Evolutionary conservation across 2,113 vertebrate species (phyloP), one percentile per base, ranked within the genome.

Genomic region (Eurystomus gularis): DNA sequence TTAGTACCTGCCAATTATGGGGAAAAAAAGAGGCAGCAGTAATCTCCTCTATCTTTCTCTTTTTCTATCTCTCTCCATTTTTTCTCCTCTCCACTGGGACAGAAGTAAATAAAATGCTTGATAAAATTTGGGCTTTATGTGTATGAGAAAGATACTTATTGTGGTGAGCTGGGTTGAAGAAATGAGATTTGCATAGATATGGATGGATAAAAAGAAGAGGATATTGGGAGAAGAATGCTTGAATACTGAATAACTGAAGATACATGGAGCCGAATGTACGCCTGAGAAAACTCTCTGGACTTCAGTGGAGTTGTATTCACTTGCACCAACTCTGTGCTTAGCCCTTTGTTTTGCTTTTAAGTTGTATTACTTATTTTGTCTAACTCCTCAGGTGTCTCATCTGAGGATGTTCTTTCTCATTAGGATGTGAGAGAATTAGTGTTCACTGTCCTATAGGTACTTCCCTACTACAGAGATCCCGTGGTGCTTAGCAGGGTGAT

Each of bases 71-170:
- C 26, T 81, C 49, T 91, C 48, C 2, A 33, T 87, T 91, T 94
- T 84, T 94, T 35, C 37, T 86, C 3, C 42, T 95, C 81, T 94
- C 94, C 4, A 0, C 80, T 88, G 94, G 81, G 93, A 94, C 76
- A 97, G 78, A 94, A 94, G 86, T 96, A 97, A 97, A 95, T 97
- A 97, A 96, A 97, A 94, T 97, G 90, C 94, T 97, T 94, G 95
- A 94, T 96, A 96, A 95, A 94, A 97, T 95, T 97, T 96, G 88
- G 69, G 65, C 58, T 95, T 96, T 97, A 96, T 94, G 71, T 93
- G 62, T 86, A 26, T 42, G 89, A 91, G 86, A 86, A 78, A 89
- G 81, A 72, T 95, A 86, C 81, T 96, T 95, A 95, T 92, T 95
- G 86, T 96, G 81, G 93, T 82, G 91, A 97, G 86, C 86, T 92